Conservation (phyloP, 2,888 invertebrate genomes). For the Dryobota labecula region DNA sequence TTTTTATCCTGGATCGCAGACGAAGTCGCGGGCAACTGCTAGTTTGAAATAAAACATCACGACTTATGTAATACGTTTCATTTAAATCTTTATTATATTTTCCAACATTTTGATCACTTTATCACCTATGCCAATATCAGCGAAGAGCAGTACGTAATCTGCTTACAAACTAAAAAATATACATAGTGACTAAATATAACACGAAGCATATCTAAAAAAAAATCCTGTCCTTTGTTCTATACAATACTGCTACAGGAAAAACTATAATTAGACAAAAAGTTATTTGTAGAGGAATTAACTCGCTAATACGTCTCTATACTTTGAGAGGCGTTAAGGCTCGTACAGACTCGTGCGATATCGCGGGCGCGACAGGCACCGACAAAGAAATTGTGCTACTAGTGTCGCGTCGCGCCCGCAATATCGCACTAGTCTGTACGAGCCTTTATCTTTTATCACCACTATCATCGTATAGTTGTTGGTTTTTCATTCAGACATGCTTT, state of each 20-base stretch:
- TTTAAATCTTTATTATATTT: not conserved
- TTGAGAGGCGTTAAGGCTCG: conserved; percentile 9
- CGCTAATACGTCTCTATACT: not conserved
- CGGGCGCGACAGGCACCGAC: no score
- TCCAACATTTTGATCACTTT: not conserved
- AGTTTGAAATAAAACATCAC: not conserved
- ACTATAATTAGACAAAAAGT: conserved; percentile 10
- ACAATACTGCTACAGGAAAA: conserved; percentile 16
- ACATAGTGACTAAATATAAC: not conserved
- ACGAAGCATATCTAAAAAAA: no score
- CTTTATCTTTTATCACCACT: conserved; percentile 34
- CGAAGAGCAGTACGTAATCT: no score
- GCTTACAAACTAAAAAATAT: not conserved
- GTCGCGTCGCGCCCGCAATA: no score
- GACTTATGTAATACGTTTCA: not conserved
- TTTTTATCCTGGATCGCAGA: no score
- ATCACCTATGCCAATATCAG: not conserved
- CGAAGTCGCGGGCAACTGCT: no score
- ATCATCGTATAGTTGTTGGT: conserved; percentile 20
- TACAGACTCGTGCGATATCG: no score
- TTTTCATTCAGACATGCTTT: conserved; percentile 35
- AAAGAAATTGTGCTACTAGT: no score
- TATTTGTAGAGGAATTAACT: conserved; percentile 20
- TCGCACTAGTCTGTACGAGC: no score
- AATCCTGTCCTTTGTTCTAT: conserved; percentile 21